These are phyloP conservation scores for Dufourea novaeangliae DNA, from an alignment of 1,140 invertebrate genomes.

Conservation along the genomic window DNA sequence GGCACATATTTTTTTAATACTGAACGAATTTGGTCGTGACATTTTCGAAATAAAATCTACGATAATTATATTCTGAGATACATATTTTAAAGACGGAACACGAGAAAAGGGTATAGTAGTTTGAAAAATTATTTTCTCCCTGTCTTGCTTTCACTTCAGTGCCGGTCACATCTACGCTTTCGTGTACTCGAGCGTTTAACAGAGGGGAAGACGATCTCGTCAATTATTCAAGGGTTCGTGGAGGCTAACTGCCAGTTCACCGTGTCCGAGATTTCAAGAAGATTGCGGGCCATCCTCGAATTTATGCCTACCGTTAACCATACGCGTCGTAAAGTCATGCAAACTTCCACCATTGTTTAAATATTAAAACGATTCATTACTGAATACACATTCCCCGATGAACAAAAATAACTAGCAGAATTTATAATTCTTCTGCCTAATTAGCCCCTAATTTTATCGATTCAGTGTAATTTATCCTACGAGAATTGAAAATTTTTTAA, in stretches of 20 bases:
- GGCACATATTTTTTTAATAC: no score
- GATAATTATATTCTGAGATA: no score
- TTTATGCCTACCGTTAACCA: slow-evolving; percentile 71
- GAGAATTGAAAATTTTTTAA: neutral
- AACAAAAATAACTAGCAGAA: neutral
- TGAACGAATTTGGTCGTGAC: no score
- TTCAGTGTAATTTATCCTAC: neutral
- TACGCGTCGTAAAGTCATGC: slow-evolving; percentile 24
- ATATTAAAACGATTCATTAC: slow-evolving; percentile 28
- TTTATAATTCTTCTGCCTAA: neutral
- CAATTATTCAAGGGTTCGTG: slow-evolving; percentile 81
- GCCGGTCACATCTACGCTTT: slow-evolving; percentile 37
- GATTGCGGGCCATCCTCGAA: slow-evolving; percentile 76
- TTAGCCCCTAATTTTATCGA: neutral
- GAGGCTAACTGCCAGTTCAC: slow-evolving; percentile 77
- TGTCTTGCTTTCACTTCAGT: slow-evolving; percentile 13
- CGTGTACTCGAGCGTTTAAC: slow-evolving; percentile 39
- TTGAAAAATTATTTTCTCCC: neutral
- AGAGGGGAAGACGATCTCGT: slow-evolving; percentile 70
- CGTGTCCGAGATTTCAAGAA: slow-evolving; percentile 79
- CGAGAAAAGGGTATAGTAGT: neutral
- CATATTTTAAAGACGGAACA: neutral
- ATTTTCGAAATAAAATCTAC: no score
- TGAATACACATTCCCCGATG: neutral
- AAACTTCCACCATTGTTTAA: slow-evolving; percentile 37